These are phyloP conservation scores for Crenuchus spilurus DNA, from an alignment of 2,797 vertebrate species.

Conservation along the genomic window DNA sequence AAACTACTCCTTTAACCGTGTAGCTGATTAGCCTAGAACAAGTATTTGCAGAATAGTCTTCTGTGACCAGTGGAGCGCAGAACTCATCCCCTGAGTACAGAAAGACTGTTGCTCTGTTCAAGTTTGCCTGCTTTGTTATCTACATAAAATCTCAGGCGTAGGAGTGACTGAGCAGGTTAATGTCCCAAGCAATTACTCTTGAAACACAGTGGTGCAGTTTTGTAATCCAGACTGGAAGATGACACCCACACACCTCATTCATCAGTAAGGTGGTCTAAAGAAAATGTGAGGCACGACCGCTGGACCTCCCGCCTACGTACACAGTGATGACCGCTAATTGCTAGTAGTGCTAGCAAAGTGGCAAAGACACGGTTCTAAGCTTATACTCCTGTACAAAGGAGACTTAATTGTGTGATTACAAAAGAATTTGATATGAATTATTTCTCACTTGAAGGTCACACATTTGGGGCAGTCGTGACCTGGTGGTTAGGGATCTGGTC, in stretches of 20 bases:
- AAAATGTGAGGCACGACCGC: constrained; percentile 11
- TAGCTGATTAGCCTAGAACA: not conserved
- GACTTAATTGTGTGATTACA: no score
- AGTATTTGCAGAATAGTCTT: not conserved
- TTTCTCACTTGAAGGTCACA: no score
- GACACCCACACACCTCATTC: constrained; percentile 39
- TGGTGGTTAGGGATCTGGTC: no score
- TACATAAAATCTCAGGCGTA: not conserved
- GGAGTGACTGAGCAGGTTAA: constrained; percentile 26
- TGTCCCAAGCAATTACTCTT: constrained; percentile 30
- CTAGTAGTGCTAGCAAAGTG: not conserved
- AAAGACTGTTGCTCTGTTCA: not conserved
- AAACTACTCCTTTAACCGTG: no score
- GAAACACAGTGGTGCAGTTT: not conserved
- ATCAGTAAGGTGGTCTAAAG: constrained; percentile 28
- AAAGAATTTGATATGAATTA: no score
- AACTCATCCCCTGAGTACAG: not conserved
- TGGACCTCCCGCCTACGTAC: constrained; percentile 11
- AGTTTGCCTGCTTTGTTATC: constrained; percentile 3
- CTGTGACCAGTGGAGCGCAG: no score
- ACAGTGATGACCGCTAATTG: constrained; percentile 38
- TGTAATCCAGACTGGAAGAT: constrained; percentile 26
- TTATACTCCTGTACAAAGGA: no score
- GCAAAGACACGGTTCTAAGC: not conserved
- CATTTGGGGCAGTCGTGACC: no score